Evolutionary conservation across 2,113 vertebrate species (phyloP).

Genomic region (Rhizomys pruinosus): DNA sequence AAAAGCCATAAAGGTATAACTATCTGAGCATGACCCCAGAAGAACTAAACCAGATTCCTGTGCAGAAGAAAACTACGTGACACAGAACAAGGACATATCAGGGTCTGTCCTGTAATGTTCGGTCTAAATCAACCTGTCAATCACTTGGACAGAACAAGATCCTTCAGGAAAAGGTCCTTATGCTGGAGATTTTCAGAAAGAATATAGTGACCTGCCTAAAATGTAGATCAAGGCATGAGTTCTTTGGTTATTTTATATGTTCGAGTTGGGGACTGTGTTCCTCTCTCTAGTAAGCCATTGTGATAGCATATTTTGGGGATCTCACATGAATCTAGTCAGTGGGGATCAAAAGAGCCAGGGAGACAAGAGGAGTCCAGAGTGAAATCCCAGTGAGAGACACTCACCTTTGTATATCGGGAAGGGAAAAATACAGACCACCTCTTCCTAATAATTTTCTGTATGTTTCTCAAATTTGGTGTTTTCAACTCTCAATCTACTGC

Average conservation of each 20-base stretch:
- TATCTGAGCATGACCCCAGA: neutral
- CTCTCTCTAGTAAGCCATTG: neutral
- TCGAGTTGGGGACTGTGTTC: neutral
- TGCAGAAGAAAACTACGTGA: neutral
- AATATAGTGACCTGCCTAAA: neutral
- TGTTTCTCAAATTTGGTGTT: neutral
- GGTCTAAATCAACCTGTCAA: neutral
- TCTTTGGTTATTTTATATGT: neutral
- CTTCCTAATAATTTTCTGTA: neutral
- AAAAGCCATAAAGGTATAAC: neutral
- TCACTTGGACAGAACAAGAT: neutral
- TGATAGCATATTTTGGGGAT: too few species aligned
- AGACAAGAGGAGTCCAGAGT: neutral
- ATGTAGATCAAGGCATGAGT: too few species aligned
- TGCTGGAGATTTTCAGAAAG: too few species aligned
- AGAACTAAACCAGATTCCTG: neutral
- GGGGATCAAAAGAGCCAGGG: neutral
- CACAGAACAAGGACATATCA: neutral
- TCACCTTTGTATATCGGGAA: neutral
- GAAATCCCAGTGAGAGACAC: neutral
- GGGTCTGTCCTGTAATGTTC: too few species aligned
- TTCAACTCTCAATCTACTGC: constrained; percentile 3
- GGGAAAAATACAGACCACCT: neutral
- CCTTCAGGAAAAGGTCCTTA: neutral
- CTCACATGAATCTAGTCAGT: neutral